phyloP scores from a whole-genome alignment of 2,888 invertebrate species.

The Timandra comae region DNA sequence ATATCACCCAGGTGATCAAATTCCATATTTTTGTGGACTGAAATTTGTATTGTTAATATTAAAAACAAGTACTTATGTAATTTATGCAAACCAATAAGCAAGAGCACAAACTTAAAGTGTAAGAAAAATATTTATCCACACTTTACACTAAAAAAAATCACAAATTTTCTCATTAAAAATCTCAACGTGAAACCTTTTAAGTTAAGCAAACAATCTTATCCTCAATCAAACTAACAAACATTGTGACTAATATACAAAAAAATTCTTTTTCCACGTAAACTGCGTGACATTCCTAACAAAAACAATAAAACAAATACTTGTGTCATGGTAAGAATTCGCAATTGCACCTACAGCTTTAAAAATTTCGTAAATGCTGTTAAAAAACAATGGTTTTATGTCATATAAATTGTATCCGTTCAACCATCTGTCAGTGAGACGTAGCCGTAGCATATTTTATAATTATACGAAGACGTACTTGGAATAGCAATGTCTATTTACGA shows the following conservation, averaged over 20 bases:
- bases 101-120: no score
- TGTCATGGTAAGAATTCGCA: conserved; percentile 53
- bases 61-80: no score
- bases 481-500: no score
- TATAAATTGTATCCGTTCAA: conserved; percentile 51
- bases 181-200: conserved; percentile 7
- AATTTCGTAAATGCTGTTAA: conserved; percentile 58
- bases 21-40: no score
- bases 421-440: conserved; percentile 56
- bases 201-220: conserved; percentile 10
- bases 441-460: conserved; percentile 62
- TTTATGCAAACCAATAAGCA: no score
- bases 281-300: conserved; percentile 48
- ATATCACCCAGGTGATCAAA: no score
- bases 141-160: no score
- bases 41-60: no score
- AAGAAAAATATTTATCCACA: no score
- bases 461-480: conserved; percentile 52
- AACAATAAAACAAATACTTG: conserved; percentile 55
- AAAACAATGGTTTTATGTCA: conserved; percentile 61
- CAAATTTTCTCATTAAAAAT: conserved; percentile 6
- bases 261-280: conserved; percentile 66
- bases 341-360: conserved; percentile 42
- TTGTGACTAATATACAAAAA: conserved; percentile 63
- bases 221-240: conserved; percentile 26